Percentiles rank a stretch among this genome's conserved stretches.
phyloP scores from a whole-genome alignment of 2,113 vertebrate genomes.

The Tupaia tana region DNA sequence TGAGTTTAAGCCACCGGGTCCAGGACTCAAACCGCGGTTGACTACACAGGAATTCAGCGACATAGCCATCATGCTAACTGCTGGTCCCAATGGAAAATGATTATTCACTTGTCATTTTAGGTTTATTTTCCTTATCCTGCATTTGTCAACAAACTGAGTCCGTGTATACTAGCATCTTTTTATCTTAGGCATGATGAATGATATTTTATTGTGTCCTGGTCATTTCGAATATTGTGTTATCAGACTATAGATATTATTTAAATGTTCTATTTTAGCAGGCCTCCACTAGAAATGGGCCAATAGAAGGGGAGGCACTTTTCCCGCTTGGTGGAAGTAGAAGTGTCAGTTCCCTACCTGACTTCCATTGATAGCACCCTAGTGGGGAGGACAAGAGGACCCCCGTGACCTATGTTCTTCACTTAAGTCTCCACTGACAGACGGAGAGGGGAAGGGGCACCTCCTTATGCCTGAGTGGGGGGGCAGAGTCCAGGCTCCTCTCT shows the following conservation, averaged over 20 bases:
- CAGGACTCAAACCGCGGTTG: no score
- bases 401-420: neutral
- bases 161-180: neutral
- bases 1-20: no score
- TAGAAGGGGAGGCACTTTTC: neutral
- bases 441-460: neutral
- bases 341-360: neutral
- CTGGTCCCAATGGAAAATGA: neutral
- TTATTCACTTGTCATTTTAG: constrained; percentile 23
- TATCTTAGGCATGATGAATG: neutral
- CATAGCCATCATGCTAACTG: no score
- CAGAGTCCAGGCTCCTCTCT: neutral
- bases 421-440: neutral
- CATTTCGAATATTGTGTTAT: neutral
- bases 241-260: neutral
- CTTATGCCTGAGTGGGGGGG: neutral
- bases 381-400: neutral
- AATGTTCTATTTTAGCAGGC: neutral
- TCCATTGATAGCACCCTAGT: neutral
- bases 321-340: neutral
- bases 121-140: neutral
- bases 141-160: neutral
- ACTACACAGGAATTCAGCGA: no score
- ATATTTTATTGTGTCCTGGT: neutral
- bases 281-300: neutral